These are phyloP conservation scores for Sesamia nonagrioides DNA, from an alignment of 1,140 invertebrate species.

Conservation along the genomic window DNA sequence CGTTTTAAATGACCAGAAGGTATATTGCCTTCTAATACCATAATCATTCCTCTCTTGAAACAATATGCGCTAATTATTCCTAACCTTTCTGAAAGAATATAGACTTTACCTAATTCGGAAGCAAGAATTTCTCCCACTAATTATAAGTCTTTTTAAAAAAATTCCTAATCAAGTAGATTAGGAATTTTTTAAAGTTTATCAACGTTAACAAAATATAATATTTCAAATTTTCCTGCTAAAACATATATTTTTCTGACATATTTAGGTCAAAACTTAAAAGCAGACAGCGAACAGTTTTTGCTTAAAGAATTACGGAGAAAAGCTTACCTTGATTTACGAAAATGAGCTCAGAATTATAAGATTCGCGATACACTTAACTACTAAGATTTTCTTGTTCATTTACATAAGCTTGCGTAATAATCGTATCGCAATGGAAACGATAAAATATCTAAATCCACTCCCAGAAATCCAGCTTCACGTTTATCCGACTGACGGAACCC, in stretches of 20 bases:
- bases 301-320: not conserved
- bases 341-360: conserved; percentile 8
- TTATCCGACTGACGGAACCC: conserved; percentile 49
- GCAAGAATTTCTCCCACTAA: not conserved
- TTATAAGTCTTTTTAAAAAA: no score
- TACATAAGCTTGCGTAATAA: conserved; percentile 30
- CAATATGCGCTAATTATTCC: not conserved
- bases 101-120: not conserved
- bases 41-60: not conserved
- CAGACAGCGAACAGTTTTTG: not conserved
- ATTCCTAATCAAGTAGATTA: no score
- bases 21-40: no score
- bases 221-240: not conserved
- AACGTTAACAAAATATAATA: not conserved
- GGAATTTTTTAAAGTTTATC: conserved; percentile 4
- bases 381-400: conserved; percentile 24
- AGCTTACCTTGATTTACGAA: conserved; percentile 11
- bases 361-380: conserved; percentile 9
- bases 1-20: no score
- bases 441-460: conserved; percentile 43
- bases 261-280: not conserved
- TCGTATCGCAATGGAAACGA: conserved; percentile 32
- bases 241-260: conserved; percentile 2
- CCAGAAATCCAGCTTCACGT: conserved; percentile 50
- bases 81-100: not conserved